Conservation (phyloP, 2,113 vertebrate species). For the Gavialis gangeticus region DNA sequence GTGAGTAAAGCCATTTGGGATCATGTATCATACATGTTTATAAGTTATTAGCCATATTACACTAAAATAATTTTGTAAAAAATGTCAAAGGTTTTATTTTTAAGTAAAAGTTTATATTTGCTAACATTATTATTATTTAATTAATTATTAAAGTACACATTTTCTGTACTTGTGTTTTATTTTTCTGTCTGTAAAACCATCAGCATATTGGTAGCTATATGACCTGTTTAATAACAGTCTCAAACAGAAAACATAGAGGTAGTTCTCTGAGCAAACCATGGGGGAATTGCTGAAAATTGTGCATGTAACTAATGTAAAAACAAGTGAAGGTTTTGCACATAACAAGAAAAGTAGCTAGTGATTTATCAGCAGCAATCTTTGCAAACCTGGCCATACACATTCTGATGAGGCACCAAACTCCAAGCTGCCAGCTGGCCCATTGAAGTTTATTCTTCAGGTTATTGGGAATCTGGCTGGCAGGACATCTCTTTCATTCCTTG, state of each 20-base stretch:
- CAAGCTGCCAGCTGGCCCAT: neutral
- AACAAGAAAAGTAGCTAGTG: neutral
- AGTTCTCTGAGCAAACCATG: neutral
- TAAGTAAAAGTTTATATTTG: constrained; percentile 34
- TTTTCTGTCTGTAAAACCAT: constrained; percentile 11
- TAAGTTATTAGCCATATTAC: constrained; percentile 39
- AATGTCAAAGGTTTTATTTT: constrained; percentile 7
- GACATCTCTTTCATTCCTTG: neutral
- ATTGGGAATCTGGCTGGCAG: neutral
- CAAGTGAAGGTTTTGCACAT: neutral
- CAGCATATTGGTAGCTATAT: neutral
- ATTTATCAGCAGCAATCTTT: neutral
- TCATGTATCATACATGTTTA: neutral
- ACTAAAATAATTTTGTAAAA: neutral
- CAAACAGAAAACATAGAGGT: neutral
- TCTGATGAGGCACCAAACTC: neutral
- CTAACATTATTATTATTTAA: constrained; percentile 61
- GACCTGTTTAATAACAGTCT: neutral
- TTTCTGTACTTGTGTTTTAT: constrained; percentile 38
- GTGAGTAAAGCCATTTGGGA: constrained; percentile 1
- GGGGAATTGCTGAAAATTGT: too few species aligned
- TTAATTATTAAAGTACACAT: constrained; percentile 11
- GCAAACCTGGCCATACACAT: neutral
- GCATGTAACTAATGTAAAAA: neutral
- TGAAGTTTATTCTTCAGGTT: neutral